Conservation (phyloP, 2,888 invertebrate genomes). For the Nemotelus pantherinus region DNA sequence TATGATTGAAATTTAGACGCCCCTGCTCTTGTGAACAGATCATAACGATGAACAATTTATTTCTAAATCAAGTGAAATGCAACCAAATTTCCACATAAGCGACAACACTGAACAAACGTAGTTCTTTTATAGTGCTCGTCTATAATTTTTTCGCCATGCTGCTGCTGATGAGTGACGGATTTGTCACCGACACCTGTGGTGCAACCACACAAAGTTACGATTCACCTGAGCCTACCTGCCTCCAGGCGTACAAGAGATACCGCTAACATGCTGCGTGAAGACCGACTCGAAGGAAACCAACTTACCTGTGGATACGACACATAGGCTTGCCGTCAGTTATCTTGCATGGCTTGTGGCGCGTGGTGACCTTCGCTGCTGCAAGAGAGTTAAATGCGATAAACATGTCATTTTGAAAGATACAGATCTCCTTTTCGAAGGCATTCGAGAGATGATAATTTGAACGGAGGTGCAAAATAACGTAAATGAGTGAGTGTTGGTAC, state of each 20-base stretch:
- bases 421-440: too few relatives aligned
- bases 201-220: not conserved
- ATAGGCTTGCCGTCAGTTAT: constrained; percentile 7
- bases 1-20: too few relatives aligned
- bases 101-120: too few relatives aligned
- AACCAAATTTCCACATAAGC: too few relatives aligned
- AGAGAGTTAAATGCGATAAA: too few relatives aligned
- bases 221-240: constrained; percentile 31
- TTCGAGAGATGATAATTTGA: not conserved
- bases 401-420: too few relatives aligned
- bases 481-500: not conserved
- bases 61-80: too few relatives aligned
- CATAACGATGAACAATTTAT: too few relatives aligned
- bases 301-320: too few relatives aligned
- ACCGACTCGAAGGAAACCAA: not conserved
- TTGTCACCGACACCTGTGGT: constrained; percentile 2
- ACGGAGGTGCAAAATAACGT: not conserved
- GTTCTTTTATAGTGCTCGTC: too few relatives aligned
- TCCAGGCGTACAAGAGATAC: not conserved
- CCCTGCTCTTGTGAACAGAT: too few relatives aligned
- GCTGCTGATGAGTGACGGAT: not conserved
- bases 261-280: not conserved
- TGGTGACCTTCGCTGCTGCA: constrained; percentile 6
- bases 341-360: not conserved
- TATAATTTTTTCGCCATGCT: too few relatives aligned